Evolutionary conservation across 2,888 invertebrate genomes (phyloP).

Genomic region (Blastobasis adustella): DNA sequence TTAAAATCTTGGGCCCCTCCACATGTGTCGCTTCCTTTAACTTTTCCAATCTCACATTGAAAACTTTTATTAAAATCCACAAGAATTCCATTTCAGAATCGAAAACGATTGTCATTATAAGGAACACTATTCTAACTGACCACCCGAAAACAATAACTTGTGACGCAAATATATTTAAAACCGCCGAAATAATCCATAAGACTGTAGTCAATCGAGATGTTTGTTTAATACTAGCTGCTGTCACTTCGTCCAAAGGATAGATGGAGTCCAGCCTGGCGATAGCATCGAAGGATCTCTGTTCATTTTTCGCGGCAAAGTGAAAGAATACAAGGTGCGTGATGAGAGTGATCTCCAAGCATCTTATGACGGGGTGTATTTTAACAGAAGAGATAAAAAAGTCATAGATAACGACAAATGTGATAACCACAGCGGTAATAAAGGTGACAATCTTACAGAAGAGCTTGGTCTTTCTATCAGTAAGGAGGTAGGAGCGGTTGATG

Average conservation of each 20-base stretch:
- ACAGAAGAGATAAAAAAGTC: constrained; percentile 20
- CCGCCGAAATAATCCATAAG: constrained; percentile 18
- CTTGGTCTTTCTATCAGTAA: constrained; percentile 18
- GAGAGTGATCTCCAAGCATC: too few relatives aligned
- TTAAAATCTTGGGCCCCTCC: constrained; percentile 36
- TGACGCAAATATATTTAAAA: constrained; percentile 31
- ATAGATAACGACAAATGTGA: constrained; percentile 13
- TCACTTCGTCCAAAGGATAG: constrained; percentile 27
- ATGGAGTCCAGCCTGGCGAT: constrained; percentile 31
- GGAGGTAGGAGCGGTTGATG: constrained; percentile 38
- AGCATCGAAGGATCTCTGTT: constrained; percentile 19
- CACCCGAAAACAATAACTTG: constrained; percentile 7
- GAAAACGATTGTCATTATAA: constrained; percentile 34
- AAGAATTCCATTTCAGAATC: constrained; percentile 43
- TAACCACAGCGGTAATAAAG: constrained; percentile 7
- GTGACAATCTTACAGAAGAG: constrained; percentile 28
- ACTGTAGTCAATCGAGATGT: constrained; percentile 14
- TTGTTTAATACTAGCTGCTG: constrained; percentile 15
- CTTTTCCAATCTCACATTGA: constrained; percentile 36
- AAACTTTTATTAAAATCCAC: constrained; percentile 32
- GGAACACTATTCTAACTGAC: constrained; percentile 14
- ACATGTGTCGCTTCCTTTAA: constrained; percentile 21
- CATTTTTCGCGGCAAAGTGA: too few relatives aligned
- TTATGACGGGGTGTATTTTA: background rate
- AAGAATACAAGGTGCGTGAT: too few relatives aligned